Base-by-base conservation (phyloP, 2,888 invertebrate species). In the Liopterus haemorrhoidalis region DNA sequence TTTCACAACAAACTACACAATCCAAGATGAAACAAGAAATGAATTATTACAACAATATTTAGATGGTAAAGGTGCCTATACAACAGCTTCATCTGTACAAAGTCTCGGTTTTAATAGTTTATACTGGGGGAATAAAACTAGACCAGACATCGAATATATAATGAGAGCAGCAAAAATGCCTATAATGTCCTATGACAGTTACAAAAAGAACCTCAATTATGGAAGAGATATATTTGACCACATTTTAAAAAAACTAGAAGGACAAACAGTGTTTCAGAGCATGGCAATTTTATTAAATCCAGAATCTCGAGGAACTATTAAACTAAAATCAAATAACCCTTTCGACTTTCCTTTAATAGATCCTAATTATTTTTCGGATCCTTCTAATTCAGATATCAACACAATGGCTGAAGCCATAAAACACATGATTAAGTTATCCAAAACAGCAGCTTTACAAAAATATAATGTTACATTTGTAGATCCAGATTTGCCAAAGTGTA, bases 311-410 rank as follows among this genome's bases (percentile, higher is more conserved):
- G 63, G 63, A 14, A 46, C 37, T 2, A 48, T 64, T 5, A 53
- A 49, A 18, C 44, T 64, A 18, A 54, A 55, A 49, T 58, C 62
- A 5, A 54, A 43, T 1, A 50, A 55, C 48, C 59, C 62, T 5
- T 49, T 55, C 12, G 60, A 61, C 21, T 59, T 58, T 46, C 62
- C 63, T 0, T 3, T 53, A 4, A 61, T 64, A 4, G 49, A 63
- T 45, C 51, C 55, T 0, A 54, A 55, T n/a, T 59, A 52, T 28
- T 54, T 58, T 4, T 49, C 53, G 0, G 59, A 61, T 41, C 38
- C 49, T 9, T 39, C 54, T 12, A 86, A 88, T 55, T 64, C 77
- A 1, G 86, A 88, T 56, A 64, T 78, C 2, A 70, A 75, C 12
- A 78, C 75, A 2, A 65, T 82, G 12, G 4, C 21, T 5, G 11